Conservation (phyloP, 1,140 invertebrate genomes). For the Sinonovacula constricta region DNA sequence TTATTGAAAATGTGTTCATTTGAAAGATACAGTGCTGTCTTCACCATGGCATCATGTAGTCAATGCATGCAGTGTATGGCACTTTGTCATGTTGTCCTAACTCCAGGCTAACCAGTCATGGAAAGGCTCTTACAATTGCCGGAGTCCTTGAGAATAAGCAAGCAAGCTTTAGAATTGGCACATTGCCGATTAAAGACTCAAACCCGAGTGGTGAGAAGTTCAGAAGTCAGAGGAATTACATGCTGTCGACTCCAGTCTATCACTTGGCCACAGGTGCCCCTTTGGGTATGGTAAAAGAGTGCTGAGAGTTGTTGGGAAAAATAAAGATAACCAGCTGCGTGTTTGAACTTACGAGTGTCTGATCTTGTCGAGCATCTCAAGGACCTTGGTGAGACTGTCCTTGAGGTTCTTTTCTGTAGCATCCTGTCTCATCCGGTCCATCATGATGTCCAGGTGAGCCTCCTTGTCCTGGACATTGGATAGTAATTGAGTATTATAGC, state of each 20-base stretch:
- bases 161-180: too few species aligned
- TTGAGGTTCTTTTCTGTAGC: slow-evolving; percentile 71
- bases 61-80: too few species aligned
- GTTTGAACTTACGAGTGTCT: slow-evolving; percentile 70
- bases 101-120: too few species aligned
- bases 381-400: slow-evolving; percentile 67
- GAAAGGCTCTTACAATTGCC: too few species aligned
- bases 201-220: not conserved
- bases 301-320: too few species aligned
- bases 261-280: not conserved
- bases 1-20: too few species aligned
- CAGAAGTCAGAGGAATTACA: not conserved
- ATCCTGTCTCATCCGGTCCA: slow-evolving; percentile 78
- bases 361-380: slow-evolving; percentile 74
- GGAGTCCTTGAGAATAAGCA: too few species aligned
- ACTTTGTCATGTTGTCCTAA: too few species aligned
- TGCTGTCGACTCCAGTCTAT: not conserved
- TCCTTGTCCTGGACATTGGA: slow-evolving; percentile 75
- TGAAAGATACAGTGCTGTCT: too few species aligned
- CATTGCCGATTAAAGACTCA: too few species aligned
- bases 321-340: too few species aligned
- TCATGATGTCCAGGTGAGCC: slow-evolving; percentile 76
- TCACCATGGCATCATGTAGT: too few species aligned
- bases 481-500: not conserved
- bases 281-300: not conserved